Evolutionary conservation across 64 coral and sea anemone species (phyloP).

Genomic region (Acropora yongei): DNA sequence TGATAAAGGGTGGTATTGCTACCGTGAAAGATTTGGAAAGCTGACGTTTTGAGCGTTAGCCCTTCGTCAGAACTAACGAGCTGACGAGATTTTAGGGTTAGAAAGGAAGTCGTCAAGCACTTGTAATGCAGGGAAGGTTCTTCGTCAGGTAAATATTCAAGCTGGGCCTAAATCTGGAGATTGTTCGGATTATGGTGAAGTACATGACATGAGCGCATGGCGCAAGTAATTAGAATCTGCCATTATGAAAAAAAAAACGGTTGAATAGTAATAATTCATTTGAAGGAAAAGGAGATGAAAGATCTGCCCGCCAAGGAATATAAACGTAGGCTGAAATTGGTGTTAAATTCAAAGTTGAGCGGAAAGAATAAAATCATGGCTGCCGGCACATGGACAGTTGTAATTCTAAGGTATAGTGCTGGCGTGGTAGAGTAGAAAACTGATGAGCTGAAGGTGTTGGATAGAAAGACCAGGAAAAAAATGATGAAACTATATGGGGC

Average conservation of each 20-base stretch:
- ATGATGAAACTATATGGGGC: neutral
- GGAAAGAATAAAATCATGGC: neutral
- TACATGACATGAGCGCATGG: conserved; percentile 35
- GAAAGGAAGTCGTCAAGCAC: neutral
- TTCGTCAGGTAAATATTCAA: conserved; percentile 36
- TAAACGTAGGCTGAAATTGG: neutral
- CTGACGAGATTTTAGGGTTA: neutral
- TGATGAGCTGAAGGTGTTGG: neutral
- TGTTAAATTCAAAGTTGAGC: neutral
- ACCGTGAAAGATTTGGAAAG: too few relatives aligned
- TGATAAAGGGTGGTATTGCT: too few relatives aligned
- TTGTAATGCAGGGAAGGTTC: conserved; percentile 23
- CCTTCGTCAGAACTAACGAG: too few relatives aligned
- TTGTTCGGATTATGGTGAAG: conserved; percentile 65
- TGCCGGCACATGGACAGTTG: neutral
- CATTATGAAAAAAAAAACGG: neutral
- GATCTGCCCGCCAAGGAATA: too few relatives aligned
- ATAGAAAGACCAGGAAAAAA: neutral
- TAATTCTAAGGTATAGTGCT: neutral
- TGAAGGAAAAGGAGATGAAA: too few relatives aligned
- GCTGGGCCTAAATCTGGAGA: conserved; percentile 62
- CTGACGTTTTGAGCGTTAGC: too few relatives aligned
- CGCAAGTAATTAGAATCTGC: too few relatives aligned
- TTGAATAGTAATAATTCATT: too few relatives aligned
- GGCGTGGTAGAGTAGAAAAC: neutral